Base-by-base conservation (phyloP, 2,888 invertebrate genomes). In the Aproaerema taeniolella region DNA sequence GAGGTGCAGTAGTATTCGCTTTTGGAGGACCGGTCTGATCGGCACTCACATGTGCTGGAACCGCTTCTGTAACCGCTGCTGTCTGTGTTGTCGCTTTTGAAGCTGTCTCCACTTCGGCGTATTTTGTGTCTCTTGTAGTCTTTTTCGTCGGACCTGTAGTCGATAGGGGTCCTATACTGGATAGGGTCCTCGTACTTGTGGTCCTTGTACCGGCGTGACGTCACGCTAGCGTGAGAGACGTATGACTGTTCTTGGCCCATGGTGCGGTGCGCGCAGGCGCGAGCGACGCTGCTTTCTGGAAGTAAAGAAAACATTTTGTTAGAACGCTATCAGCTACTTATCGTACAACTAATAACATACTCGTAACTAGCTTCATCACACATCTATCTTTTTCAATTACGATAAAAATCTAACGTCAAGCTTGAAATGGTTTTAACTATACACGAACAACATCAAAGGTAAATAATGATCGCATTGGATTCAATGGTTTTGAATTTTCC, bases 161-260 rank as follows among this genome's bases (percentile, higher is more conserved):
- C 68, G 40, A 64, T 50, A 38, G 68, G 58, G 49, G 58, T 62
- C 41, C 71, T 62, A 55, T 70, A 75, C 17, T 63, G 65, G 38
- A 67, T 48, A 10, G 69, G 61, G 45, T 75, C 72, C 43, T 77
- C 74, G 78, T 73, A 77, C 44, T 73, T 72, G 43, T 14, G 26
- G 16, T 80, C 75, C 45, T 67, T 70, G 58, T 74, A 75, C 38
- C 71, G 66, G 46, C 71, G 69, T 58, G 69, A 67, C 26, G 68
- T 55, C 53, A 65, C 67, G 55, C 68, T 72, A 67, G 72, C 65
- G 65, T 79, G 79, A 45, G 60, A 57, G 44, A 70, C 61, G 63
- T 73, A 80, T 35, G 86, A 86, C 55, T 85, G 85, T 47, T 85
- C 82, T 60, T 85, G 86, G 55, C 85, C 86, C 86, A 86, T 85